Conservation (phyloP, 2,113 vertebrate species). For the Noctilio leporinus region DNA sequence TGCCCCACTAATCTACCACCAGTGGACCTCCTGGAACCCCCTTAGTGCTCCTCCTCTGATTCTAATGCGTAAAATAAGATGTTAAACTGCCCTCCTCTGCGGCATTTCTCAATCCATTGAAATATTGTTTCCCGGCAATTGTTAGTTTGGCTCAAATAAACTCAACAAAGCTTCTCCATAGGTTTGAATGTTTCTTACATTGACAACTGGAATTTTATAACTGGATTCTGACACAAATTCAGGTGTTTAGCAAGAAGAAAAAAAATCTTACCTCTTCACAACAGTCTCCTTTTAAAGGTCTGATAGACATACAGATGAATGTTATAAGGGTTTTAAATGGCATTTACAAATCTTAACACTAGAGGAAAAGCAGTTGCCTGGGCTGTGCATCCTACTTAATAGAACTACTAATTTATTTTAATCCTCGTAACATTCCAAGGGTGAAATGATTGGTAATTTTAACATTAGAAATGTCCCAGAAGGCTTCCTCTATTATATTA, state of each 20-base stretch:
- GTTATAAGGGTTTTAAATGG: background rate
- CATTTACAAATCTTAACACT: background rate
- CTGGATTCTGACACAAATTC: background rate
- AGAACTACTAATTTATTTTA: background rate
- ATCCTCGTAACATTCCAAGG: background rate
- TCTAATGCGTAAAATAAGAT: too few relatives aligned
- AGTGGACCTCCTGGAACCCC: too few relatives aligned
- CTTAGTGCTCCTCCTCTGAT: too few relatives aligned
- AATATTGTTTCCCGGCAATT: too few relatives aligned
- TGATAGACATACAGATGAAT: background rate
- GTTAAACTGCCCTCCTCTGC: too few relatives aligned
- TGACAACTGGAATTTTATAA: background rate
- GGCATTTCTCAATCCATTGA: too few relatives aligned
- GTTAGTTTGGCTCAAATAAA: too few relatives aligned
- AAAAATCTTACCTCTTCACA: background rate
- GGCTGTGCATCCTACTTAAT: background rate
- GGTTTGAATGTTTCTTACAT: too few relatives aligned
- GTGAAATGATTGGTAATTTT: conserved; percentile 20
- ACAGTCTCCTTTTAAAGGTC: background rate
- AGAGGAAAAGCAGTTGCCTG: background rate
- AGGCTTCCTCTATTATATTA: background rate
- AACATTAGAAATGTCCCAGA: background rate
- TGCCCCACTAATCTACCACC: too few relatives aligned
- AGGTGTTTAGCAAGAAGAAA: background rate
- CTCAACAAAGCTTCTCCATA: too few relatives aligned